These are phyloP conservation scores for Prionchulus punctatus DNA, from an alignment of 2,888 invertebrate genomes.

Conservation along the genomic window DNA sequence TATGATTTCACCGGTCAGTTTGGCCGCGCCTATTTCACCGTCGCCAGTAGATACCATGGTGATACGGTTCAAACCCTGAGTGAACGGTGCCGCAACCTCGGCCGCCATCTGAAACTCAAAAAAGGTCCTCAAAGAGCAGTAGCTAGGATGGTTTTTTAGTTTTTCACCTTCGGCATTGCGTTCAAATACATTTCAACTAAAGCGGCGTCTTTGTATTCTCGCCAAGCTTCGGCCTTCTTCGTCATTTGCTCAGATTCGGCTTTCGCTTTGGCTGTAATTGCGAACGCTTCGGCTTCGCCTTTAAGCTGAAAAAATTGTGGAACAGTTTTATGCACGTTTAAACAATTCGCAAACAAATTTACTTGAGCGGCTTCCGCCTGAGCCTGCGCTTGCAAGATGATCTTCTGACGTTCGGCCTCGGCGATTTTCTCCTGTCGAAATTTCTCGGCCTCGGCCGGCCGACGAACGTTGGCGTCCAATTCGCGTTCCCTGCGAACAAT, in stretches of 20 bases:
- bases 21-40: slow-evolving; percentile 76
- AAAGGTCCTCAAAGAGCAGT: slow-evolving; percentile 4
- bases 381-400: slow-evolving; percentile 85
- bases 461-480: slow-evolving; percentile 73
- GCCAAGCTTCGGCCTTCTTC: slow-evolving; percentile 90
- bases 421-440: slow-evolving; percentile 74
- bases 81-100: slow-evolving; percentile 83
- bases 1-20: slow-evolving; percentile 80
- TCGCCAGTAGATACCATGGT: slow-evolving; percentile 84
- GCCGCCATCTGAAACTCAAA: slow-evolving; percentile 58
- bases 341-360: neutral
- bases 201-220: slow-evolving; percentile 83
- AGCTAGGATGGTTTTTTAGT: neutral
- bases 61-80: slow-evolving; percentile 65
- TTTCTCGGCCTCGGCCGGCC: slow-evolving; percentile 91
- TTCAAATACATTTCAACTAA: slow-evolving; percentile 93
- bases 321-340: neutral
- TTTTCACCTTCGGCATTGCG: slow-evolving; percentile 68
- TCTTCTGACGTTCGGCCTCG: slow-evolving; percentile 69
- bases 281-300: slow-evolving; percentile 62
- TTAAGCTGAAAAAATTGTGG: slow-evolving; percentile 44
- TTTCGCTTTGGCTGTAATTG: slow-evolving; percentile 78
- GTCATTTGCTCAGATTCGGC: slow-evolving; percentile 95
- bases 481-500: slow-evolving; percentile 76
- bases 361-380: slow-evolving; percentile 74